These are phyloP conservation scores for Porites lutea DNA, from an alignment of 64 coral and sea anemone species.

Conservation along the genomic window DNA sequence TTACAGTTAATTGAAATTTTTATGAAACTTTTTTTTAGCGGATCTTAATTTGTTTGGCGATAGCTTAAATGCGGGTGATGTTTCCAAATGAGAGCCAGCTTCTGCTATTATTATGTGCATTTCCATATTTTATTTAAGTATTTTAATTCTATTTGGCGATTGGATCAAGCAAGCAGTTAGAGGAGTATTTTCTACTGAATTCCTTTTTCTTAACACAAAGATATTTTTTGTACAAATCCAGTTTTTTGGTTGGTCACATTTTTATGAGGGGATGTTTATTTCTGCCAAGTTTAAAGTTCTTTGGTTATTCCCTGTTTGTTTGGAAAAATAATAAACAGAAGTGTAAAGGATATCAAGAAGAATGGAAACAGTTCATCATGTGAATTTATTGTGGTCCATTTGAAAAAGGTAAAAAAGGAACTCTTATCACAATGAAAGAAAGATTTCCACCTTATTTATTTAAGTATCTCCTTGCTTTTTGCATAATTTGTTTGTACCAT, in stretches of 20 bases:
- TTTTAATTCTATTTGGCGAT: not conserved
- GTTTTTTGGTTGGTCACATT: not conserved
- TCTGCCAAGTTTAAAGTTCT: not conserved
- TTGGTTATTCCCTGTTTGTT: not conserved
- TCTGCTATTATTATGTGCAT: not conserved
- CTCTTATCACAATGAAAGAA: not conserved
- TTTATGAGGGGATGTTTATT: not conserved
- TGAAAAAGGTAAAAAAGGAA: not conserved
- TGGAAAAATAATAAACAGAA: not conserved
- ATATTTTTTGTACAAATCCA: not conserved
- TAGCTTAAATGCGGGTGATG: not conserved
- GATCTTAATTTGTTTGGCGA: not conserved
- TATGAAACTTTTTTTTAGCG: not conserved
- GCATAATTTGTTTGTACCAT: not conserved
- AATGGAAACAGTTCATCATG: not conserved
- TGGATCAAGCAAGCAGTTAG: too few species aligned
- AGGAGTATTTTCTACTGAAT: not conserved
- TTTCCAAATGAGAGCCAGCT: not conserved
- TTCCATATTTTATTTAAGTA: not conserved
- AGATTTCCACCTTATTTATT: slow-evolving; percentile 7
- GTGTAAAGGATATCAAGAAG: not conserved
- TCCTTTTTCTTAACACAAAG: not conserved
- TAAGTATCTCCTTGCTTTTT: not conserved
- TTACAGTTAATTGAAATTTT: not conserved
- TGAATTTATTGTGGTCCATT: not conserved